These are phyloP conservation scores for Rutpela maculata DNA, from an alignment of 2,888 invertebrate genomes.

Conservation along the genomic window DNA sequence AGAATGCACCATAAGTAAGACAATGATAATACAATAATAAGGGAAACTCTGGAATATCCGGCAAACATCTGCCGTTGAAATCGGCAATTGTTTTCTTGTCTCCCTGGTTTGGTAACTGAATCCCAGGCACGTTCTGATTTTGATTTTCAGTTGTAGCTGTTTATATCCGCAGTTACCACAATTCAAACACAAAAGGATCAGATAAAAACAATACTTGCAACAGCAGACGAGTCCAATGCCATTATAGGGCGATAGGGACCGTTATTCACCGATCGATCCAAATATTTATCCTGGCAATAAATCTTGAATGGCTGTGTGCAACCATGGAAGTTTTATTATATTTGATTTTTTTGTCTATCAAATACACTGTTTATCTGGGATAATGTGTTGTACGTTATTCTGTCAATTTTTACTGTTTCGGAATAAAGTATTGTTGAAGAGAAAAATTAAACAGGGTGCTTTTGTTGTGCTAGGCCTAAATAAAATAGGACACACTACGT, in stretches of 20 bases:
- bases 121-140: slow-evolving; percentile 43
- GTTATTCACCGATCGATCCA: slow-evolving; percentile 24
- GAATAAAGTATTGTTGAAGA: background rate
- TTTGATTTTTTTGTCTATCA: background rate
- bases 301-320: slow-evolving; percentile 24
- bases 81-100: slow-evolving; percentile 54
- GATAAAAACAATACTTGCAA: slow-evolving; percentile 41
- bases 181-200: slow-evolving; percentile 41
- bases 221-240: slow-evolving; percentile 26
- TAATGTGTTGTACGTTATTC: background rate
- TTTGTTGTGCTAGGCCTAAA: no score
- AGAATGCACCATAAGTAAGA: slow-evolving; percentile 37
- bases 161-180: slow-evolving; percentile 42
- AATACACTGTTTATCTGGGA: background rate
- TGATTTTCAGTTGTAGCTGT: slow-evolving; percentile 48
- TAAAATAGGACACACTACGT: no score
- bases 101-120: slow-evolving; percentile 28
- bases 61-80: slow-evolving; percentile 52
- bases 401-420: background rate
- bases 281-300: slow-evolving; percentile 34
- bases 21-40: slow-evolving; percentile 31
- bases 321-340: background rate
- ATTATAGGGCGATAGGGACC: slow-evolving; percentile 21
- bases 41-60: slow-evolving; percentile 22
- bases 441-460: no score